Evolutionary conservation across 2,888 invertebrate genomes (phyloP), one percentile per base, ranked within the genome.

Genomic region (Linnaemya vulpina): DNA sequence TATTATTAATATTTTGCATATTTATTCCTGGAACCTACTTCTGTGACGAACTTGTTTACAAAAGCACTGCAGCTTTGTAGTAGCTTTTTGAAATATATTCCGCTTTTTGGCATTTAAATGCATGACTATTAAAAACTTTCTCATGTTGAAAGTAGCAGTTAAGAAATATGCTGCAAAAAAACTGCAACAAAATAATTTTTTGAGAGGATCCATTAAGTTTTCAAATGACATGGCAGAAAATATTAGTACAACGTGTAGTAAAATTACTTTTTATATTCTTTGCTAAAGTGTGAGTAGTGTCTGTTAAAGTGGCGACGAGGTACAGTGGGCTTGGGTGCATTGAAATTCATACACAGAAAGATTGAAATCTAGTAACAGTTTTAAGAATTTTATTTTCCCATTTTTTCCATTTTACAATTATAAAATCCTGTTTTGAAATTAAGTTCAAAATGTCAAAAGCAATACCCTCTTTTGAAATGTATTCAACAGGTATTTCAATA

Each of bases 141-240:
- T 46, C 43, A 68, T 74, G 38, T 62, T 68, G 15, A 67, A 81
- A 68, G 81, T 76, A 75, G 81, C 58, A 75, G 75, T 70, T 62
- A 55, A 62, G 60, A 60, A 60, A 8, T 2, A 17, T 51, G 1
- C 46, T 25, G n/a, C n/a, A 40, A 51, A 13, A 53, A 53, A 17
- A 70, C 30, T 82, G 58, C 55, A 25, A 35, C 53, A 79, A 49
- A 70, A 60, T 73, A 25, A 46, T 63, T 85, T 63, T 63, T 30
- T 35, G 22, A 67, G 60, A 75, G 75, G 70, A 65, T 71, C 62
- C 53, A 68, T 78, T 82, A 85, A 79, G 85, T 85, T 77, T 78
- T 51, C 49, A 63, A 81, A 81, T 85, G 85, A 85, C 82, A 67
- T 49, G 74, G 82, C 85, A 85, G 25, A 80, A 80, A 71, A 67